phyloP scores from a whole-genome alignment of 2,113 vertebrate species.

The Oceanodroma tethys region DNA sequence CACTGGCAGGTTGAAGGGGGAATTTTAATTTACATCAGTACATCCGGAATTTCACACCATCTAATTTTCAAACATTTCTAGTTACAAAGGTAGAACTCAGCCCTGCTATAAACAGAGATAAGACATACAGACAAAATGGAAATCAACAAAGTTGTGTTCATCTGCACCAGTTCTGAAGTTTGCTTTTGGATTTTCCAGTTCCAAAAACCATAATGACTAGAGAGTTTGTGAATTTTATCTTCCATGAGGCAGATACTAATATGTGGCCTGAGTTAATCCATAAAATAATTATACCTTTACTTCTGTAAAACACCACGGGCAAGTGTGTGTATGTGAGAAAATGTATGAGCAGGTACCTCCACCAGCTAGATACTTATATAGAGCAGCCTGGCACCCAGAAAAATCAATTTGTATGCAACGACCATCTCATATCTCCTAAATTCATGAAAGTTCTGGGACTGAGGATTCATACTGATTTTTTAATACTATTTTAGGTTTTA shows the following conservation, averaged over 20 bases:
- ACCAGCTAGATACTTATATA: background rate
- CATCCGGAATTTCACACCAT: background rate
- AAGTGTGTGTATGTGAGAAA: background rate
- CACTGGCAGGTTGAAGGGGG: background rate
- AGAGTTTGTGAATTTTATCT: background rate
- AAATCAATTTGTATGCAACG: constrained; percentile 37
- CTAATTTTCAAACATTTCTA: background rate
- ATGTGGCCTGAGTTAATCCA: background rate
- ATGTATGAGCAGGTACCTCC: background rate
- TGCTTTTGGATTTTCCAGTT: background rate
- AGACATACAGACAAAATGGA: background rate
- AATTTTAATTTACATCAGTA: background rate
- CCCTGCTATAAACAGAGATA: background rate
- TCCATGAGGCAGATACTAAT: background rate
- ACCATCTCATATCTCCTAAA: constrained; percentile 35
- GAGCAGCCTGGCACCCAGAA: background rate
- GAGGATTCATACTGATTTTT: constrained; percentile 57
- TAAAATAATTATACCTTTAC: background rate
- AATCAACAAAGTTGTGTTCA: background rate
- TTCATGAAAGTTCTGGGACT: constrained; percentile 1
- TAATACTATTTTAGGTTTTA: constrained; percentile 33
- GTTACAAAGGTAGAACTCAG: background rate
- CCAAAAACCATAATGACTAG: background rate
- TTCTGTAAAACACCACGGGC: background rate
- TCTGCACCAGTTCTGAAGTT: background rate